Conservation (phyloP, 2,888 invertebrate species). For the Microplitis manilae region DNA sequence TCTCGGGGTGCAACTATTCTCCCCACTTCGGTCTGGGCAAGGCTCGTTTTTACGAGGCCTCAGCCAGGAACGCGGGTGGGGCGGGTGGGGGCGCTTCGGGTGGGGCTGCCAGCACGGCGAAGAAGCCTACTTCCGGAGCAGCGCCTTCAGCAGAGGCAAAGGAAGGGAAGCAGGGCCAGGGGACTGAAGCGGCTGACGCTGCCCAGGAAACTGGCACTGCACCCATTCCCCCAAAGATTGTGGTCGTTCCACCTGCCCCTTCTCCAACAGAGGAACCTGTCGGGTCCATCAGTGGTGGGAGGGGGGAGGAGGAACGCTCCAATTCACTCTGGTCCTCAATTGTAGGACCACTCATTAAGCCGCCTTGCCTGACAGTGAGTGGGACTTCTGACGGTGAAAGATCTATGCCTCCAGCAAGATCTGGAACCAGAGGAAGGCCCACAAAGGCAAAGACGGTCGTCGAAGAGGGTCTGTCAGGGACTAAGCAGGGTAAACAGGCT, state of each 20-base stretch:
- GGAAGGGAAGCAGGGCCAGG: not conserved
- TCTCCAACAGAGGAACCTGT: not conserved
- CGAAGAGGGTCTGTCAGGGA: too few species aligned
- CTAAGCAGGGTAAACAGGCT: too few species aligned
- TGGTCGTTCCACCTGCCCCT: not conserved
- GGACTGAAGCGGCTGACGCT: not conserved
- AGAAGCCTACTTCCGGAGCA: not conserved
- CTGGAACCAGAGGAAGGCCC: too few species aligned
- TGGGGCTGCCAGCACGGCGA: too few species aligned
- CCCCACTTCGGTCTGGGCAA: conserved; percentile 29
- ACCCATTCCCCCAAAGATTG: too few species aligned
- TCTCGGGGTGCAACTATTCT: not conserved
- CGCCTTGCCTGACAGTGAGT: too few species aligned
- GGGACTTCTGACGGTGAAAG: too few species aligned
- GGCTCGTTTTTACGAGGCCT: conserved; percentile 28
- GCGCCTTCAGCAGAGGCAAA: not conserved
- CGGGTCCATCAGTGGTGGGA: not conserved
- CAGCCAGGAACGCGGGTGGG: not conserved
- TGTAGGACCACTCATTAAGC: not conserved
- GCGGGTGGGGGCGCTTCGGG: not conserved
- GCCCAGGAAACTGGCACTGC: not conserved
- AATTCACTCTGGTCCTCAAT: not conserved
- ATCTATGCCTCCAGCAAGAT: too few species aligned
- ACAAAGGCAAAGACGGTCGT: too few species aligned
- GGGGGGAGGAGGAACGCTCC: not conserved